These are phyloP conservation scores for Sinocyclocheilus maitianheensis DNA, from an alignment of 2,113 vertebrate species.

Conservation along the genomic window DNA sequence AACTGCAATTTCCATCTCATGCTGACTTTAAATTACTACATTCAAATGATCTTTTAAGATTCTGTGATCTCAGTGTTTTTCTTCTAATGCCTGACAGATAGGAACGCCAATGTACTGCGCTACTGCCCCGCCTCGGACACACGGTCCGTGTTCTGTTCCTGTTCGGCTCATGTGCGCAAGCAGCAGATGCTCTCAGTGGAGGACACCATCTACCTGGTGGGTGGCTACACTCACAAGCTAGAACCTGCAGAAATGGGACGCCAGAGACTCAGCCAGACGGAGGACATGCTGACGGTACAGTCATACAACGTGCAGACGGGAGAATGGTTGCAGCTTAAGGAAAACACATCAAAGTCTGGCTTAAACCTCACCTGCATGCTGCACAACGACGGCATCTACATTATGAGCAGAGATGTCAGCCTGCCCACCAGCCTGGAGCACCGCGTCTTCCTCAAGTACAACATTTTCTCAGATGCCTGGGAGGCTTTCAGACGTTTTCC, in stretches of 20 bases:
- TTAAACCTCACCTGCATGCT: conserved; percentile 92
- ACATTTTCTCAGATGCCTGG: conserved; percentile 88
- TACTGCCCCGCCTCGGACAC: conserved; percentile 87
- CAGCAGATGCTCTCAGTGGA: conserved; percentile 98
- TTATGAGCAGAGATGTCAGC: conserved; percentile 89
- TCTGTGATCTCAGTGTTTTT: neutral
- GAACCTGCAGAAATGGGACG: conserved; percentile 63
- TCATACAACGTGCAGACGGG: conserved; percentile 85
- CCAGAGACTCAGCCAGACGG: conserved; percentile 77
- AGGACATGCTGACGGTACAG: conserved; percentile 89
- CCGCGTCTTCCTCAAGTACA: conserved; percentile 91
- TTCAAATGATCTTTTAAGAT: neutral
- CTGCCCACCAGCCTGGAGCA: conserved; percentile 87
- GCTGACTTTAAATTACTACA: neutral
- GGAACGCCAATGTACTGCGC: conserved; percentile 87
- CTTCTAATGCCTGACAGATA: conserved; percentile 72
- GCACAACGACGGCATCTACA: conserved; percentile 94
- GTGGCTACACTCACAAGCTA: conserved; percentile 87
- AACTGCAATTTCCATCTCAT: neutral
- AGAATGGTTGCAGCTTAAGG: conserved; percentile 89
- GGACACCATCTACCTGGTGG: conserved; percentile 93
- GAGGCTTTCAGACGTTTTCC: conserved; percentile 88
- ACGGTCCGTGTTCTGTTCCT: conserved; percentile 85
- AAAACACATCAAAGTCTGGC: conserved; percentile 90
- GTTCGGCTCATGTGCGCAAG: conserved; percentile 87